Percentiles rank a stretch among this genome's conserved stretches.
These are phyloP conservation scores for Octomys mimax DNA, from an alignment of 2,797 vertebrate species.

Conservation along the genomic window DNA sequence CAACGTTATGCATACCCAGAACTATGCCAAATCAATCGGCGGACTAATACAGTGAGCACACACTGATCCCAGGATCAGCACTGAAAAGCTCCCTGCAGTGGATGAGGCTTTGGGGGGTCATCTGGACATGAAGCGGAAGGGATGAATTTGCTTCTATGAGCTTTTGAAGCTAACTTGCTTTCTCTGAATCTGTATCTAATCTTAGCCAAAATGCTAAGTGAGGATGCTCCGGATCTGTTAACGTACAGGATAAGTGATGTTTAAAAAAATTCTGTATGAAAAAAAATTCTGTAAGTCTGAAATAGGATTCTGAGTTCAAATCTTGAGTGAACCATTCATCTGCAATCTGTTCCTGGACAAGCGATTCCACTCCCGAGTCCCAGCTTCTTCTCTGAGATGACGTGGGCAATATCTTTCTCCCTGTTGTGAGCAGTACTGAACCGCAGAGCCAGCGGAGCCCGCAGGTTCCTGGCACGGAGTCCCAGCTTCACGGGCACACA, in stretches of 20 bases:
- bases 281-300: not conserved
- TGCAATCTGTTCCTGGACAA: not conserved
- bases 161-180: not conserved
- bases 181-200: not conserved
- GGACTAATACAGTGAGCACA: not conserved
- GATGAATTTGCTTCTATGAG: slow-evolving; percentile 4
- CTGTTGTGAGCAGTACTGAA: not conserved
- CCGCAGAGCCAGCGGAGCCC: not conserved
- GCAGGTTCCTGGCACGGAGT: not conserved
- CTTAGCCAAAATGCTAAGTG: not conserved
- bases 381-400: slow-evolving; percentile 22
- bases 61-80: not conserved
- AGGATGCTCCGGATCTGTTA: not conserved
- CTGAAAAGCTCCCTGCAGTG: not conserved
- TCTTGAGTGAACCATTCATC: not conserved
- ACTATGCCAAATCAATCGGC: not conserved
- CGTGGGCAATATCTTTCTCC: not conserved
- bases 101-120: not conserved
- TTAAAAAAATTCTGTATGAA: not conserved
- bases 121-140: not conserved
- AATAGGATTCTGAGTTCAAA: slow-evolving; percentile 25
- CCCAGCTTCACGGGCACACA: not conserved
- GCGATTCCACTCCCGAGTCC: not conserved
- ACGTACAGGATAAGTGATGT: not conserved
- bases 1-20: not conserved